These are phyloP conservation scores for Halictus rubicundus DNA, from an alignment of 1,140 invertebrate species.

Conservation along the genomic window DNA sequence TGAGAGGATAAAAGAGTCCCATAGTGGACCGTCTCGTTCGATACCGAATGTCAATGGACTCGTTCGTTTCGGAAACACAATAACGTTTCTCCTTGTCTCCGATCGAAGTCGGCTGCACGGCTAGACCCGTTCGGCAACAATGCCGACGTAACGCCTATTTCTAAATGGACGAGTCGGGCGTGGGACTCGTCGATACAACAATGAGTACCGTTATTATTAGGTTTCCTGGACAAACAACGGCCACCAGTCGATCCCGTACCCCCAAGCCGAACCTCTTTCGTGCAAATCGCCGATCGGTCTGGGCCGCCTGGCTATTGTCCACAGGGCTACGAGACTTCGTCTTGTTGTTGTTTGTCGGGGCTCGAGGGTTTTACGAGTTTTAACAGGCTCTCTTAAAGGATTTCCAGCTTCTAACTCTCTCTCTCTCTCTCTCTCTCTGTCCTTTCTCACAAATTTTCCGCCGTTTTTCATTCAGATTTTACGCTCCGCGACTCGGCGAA, in stretches of 20 bases:
- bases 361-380: neutral
- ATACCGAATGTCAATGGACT: neutral
- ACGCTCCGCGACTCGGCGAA: too few relatives aligned
- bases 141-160: conserved; percentile 48
- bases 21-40: neutral
- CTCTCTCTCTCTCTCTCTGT: too few relatives aligned
- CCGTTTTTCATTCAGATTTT: too few relatives aligned
- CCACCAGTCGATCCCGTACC: conserved; percentile 14
- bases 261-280: neutral
- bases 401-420: neutral
- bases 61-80: conserved; percentile 11
- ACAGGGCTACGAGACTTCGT: conserved; percentile 1
- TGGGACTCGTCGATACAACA: conserved; percentile 71
- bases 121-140: conserved; percentile 21
- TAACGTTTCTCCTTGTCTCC: conserved; percentile 21
- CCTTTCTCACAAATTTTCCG: neutral
- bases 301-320: neutral
- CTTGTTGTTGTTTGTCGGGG: neutral
- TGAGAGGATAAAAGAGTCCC: too few relatives aligned
- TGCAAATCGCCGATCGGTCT: conserved; percentile 22
- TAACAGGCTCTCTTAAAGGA: neutral
- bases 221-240: conserved; percentile 35
- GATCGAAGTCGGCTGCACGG: neutral
- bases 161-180: conserved; percentile 51
- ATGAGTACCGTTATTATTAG: conserved; percentile 71